These are phyloP conservation scores for Cremastinae sp. DNA, from an alignment of 2,888 invertebrate genomes.

Conservation along the genomic window DNA sequence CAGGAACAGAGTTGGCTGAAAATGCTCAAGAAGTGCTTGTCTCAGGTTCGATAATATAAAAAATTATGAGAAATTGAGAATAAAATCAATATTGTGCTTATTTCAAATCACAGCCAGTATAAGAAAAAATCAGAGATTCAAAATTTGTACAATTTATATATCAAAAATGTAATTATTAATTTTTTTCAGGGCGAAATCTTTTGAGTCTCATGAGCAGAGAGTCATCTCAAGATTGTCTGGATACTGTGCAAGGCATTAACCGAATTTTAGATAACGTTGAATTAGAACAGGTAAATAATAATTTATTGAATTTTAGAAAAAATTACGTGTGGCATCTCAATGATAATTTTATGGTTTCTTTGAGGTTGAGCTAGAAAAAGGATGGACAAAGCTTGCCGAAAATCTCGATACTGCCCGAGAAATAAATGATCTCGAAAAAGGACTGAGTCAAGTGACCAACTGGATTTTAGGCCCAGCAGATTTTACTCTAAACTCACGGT, in stretches of 20 bases:
- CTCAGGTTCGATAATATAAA: slow-evolving; percentile 67
- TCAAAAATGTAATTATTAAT: not conserved
- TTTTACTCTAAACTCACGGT: slow-evolving; percentile 86
- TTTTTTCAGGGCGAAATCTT: slow-evolving; percentile 72
- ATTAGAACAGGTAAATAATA: slow-evolving; percentile 81
- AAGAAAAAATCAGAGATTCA: no score
- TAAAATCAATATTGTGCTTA: no score
- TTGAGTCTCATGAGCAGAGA: slow-evolving; percentile 73
- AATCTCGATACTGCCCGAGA: slow-evolving; percentile 84
- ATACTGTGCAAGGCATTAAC: slow-evolving; percentile 84
- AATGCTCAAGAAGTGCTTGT: slow-evolving; percentile 71
- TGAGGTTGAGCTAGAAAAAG: slow-evolving; percentile 82
- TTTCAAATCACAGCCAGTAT: no score
- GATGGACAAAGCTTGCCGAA: slow-evolving; percentile 84
- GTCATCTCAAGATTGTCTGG: slow-evolving; percentile 84
- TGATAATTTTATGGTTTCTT: not conserved
- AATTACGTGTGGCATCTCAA: not conserved
- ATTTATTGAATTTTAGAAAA: slow-evolving; percentile 15
- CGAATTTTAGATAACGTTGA: slow-evolving; percentile 83
- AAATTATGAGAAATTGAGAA: not conserved
- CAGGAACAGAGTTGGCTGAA: slow-evolving; percentile 79
- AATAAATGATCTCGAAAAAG: slow-evolving; percentile 84
- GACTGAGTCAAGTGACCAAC: slow-evolving; percentile 87
- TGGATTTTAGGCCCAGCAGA: slow-evolving; percentile 91
- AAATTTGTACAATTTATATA: no score